phyloP scores from a whole-genome alignment of 2,797 vertebrate species.

The Rachycentron canadum region DNA sequence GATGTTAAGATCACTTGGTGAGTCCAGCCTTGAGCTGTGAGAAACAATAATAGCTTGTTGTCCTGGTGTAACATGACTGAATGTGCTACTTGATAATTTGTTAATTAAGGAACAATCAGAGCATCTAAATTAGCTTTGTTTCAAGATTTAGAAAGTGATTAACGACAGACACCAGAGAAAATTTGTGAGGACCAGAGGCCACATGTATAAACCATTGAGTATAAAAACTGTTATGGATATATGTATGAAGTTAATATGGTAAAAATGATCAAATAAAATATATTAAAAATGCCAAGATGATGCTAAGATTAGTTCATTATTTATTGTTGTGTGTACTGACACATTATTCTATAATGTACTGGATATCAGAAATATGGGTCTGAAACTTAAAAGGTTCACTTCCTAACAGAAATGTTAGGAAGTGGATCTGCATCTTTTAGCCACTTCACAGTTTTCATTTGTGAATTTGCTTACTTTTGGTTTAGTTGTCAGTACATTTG shows the following conservation, averaged over 20 bases:
- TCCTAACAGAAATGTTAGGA: too few species aligned
- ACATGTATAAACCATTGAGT: conserved; percentile 28
- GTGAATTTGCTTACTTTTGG: background rate
- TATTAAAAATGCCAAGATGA: conserved; percentile 4
- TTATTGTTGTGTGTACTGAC: background rate
- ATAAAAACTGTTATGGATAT: background rate
- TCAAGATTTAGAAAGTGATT: conserved; percentile 19
- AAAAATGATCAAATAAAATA: too few species aligned
- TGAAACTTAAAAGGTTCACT: background rate
- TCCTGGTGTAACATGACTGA: background rate
- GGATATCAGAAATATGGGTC: background rate
- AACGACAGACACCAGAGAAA: conserved; percentile 14
- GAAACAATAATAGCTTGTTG: conserved; percentile 1
- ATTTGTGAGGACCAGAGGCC: conserved; percentile 34
- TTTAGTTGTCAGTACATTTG: background rate
- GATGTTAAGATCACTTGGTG: conserved; percentile 2
- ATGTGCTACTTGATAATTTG: background rate
- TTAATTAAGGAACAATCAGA: conserved; percentile 9
- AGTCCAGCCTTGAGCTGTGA: conserved; percentile 1
- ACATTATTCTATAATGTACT: background rate
- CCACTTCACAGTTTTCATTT: background rate
- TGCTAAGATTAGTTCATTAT: conserved; percentile 10
- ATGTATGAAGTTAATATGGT: too few species aligned
- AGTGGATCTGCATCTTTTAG: background rate
- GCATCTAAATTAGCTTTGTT: background rate